Evolutionary conservation across 2,797 vertebrate species (phyloP), one percentile per base, ranked within the genome.

Genomic region (Phoebastria nigripes): DNA sequence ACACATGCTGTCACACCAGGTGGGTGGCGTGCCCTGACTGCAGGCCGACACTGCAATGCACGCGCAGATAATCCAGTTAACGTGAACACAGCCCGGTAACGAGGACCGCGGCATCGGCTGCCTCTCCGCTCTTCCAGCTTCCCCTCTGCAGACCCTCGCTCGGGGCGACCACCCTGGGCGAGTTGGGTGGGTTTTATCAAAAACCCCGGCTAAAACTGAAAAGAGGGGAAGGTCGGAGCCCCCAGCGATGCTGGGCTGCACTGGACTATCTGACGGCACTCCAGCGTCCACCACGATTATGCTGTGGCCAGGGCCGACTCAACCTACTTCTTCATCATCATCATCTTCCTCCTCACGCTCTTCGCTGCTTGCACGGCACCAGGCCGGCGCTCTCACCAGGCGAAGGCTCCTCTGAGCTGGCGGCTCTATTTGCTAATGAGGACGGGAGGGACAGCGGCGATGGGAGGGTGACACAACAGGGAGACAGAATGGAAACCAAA

Each of bases 261-360:
- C 95, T 93, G 96, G 97, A 94, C 94, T 86, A 91, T 97, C 97
- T 82, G 95, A 47, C 8, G 71, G 95, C 95, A 83, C 89, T 77
- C 73, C 82, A 46, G 94, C 42, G 93, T 93, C 91, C 5, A 72
- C 81, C 87, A 12, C 56, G 63, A 59, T 11, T 21, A 18, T 0
- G 71, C 85, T 61, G 90, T 3, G 4, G 76, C 93, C 20, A 3
- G 84, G 87, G 73, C 94, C 77, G 39, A 47, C 91, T 90, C 29
- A 49, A 98, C 98, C 98, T 98, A 98, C 98, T 97, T 98, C 98
- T 93, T 98, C 98, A 97, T 98, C 98, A 95, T 98, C 98, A 97
- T 98, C 98, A 96, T 98, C 98, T 96, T 98, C 97, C 93, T 98
- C 98, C 96, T 98, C 96, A 49, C 61, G 96, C 88, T 98, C 98